phyloP scores from a whole-genome alignment of 2,888 invertebrate genomes.

The Thymelicus sylvestris region DNA sequence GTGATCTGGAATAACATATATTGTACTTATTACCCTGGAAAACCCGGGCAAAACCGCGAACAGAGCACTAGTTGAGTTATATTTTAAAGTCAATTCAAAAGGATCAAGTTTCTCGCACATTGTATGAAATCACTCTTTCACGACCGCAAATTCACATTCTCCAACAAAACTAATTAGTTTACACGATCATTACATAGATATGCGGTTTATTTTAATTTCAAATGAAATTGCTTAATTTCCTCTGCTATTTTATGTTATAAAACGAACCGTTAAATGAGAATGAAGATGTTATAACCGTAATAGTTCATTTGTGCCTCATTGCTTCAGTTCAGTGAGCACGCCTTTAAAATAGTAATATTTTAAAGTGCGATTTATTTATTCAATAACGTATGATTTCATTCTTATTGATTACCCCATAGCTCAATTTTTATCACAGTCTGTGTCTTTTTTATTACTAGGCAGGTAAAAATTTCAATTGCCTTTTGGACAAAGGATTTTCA shows the following conservation, averaged over 20 bases:
- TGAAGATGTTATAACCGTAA: slow-evolving; percentile 8
- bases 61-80: background rate
- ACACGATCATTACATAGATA: slow-evolving; percentile 39
- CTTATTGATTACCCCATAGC: too few relatives aligned
- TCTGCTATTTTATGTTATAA: slow-evolving; percentile 43
- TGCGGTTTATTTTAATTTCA: slow-evolving; percentile 23
- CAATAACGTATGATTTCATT: background rate
- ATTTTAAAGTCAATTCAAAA: background rate
- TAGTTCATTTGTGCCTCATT: slow-evolving; percentile 2
- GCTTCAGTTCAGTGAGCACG: background rate
- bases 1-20: too few relatives aligned
- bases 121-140: slow-evolving; percentile 16
- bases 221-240: slow-evolving; percentile 25
- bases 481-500: too few relatives aligned
- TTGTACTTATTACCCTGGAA: too few relatives aligned
- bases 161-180: slow-evolving; percentile 45
- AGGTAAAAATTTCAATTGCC: too few relatives aligned
- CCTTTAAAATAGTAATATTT: slow-evolving; percentile 1
- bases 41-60: too few relatives aligned
- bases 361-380: background rate
- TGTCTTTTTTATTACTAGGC: too few relatives aligned
- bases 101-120: background rate
- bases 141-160: slow-evolving; percentile 45
- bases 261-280: slow-evolving; percentile 2
- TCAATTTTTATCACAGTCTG: too few relatives aligned